Evolutionary conservation across 2,888 invertebrate genomes (phyloP).

Genomic region (Malthinus flaveolus): DNA sequence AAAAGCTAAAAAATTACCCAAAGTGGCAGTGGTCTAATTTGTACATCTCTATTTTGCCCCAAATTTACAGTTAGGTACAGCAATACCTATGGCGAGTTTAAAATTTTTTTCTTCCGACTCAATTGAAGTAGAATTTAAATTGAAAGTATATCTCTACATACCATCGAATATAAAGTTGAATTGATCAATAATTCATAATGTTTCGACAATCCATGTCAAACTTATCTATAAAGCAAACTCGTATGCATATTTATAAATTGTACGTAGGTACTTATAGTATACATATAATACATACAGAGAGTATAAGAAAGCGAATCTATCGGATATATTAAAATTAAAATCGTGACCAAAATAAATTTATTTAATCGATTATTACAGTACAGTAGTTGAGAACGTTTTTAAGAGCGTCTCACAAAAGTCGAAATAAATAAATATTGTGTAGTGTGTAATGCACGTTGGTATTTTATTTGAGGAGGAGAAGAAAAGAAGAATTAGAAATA

Average conservation of each 20-base stretch:
- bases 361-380: conserved; percentile 7
- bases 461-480: not conserved
- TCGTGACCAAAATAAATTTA: conserved; percentile 29
- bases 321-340: conserved; percentile 29
- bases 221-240: conserved; percentile 20
- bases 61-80: too few relatives aligned
- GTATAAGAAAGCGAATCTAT: not conserved
- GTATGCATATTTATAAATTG: conserved; percentile 21
- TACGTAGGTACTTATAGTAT: not conserved
- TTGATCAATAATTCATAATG: conserved; percentile 29
- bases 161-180: conserved; percentile 17
- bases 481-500: conserved; percentile 30
- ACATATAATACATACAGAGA: too few relatives aligned
- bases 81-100: too few relatives aligned
- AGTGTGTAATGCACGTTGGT: conserved; percentile 21
- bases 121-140: not conserved
- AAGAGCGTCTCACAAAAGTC: conserved; percentile 6
- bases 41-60: too few relatives aligned
- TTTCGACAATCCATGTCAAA: conserved; percentile 28
- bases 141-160: conserved; percentile 11
- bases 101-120: too few relatives aligned
- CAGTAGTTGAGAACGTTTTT: conserved; percentile 6
- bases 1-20: too few relatives aligned
- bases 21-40: too few relatives aligned
- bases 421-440: not conserved